A percentile compares a stretch with the other conserved stretches of the same genome.
phyloP scores from a whole-genome alignment of 2,888 invertebrate genomes.

The Eilema griseolum region DNA sequence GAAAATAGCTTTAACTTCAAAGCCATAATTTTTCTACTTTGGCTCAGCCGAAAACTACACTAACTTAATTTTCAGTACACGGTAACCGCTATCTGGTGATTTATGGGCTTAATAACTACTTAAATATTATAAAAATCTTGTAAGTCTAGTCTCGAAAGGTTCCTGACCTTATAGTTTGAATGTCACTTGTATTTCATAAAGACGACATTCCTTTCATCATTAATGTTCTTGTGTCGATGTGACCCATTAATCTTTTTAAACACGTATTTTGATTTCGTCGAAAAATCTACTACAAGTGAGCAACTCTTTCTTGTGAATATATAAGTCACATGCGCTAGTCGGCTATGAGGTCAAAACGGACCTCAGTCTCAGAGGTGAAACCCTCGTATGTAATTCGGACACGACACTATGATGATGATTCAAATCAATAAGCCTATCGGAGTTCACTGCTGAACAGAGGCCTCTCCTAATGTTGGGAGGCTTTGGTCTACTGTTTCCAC shows the following conservation, averaged over 20 bases:
- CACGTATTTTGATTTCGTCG: background rate
- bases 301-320: background rate
- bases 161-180: conserved; percentile 11
- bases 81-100: background rate
- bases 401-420: too few species aligned
- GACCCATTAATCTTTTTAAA: background rate
- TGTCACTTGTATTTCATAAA: conserved; percentile 16
- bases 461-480: too few species aligned
- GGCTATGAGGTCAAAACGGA: too few species aligned
- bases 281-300: background rate
- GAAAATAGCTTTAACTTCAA: too few species aligned
- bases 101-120: background rate
- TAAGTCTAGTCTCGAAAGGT: conserved; percentile 1
- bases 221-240: background rate
- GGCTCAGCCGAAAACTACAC: too few species aligned
- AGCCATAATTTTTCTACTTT: too few species aligned
- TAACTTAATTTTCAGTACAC: background rate
- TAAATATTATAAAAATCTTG: background rate
- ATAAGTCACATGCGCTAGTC: too few species aligned
- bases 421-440: too few species aligned
- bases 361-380: too few species aligned
- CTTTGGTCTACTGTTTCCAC: too few species aligned
- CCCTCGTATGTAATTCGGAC: too few species aligned
- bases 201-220: conserved; percentile 10
- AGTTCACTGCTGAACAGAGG: too few species aligned